Base-by-base conservation (phyloP, 1,140 invertebrate genomes). In the Trachymyrmex septentrionalis region DNA sequence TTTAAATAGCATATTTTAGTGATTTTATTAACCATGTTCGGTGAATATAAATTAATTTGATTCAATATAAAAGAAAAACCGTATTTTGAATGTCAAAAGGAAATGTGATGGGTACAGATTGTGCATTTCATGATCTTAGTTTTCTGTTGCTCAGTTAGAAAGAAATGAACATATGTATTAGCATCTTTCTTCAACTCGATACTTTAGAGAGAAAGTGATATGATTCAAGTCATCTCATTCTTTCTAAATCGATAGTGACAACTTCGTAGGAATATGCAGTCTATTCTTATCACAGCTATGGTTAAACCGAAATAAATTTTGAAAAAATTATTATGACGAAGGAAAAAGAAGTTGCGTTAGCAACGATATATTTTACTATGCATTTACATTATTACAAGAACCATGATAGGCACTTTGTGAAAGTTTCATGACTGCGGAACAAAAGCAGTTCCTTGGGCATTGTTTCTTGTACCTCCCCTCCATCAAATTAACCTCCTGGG, bases 401-500 rank as follows among this genome's bases (percentile, higher is more conserved):
- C 61, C 38, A 30, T 77, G 57, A 64, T 63, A 76, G 55, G 73
- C 59, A 48, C 59, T 66, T 66, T 78, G 61, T 78, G 59, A 66
- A 78, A 78, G 76, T 78, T 78, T 78, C 61, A 66, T 66, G 44
- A 38, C 59, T 48, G 59, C 12, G 19, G 59, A 77, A 77, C 76
- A 78, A 78, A 78, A 66, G 76, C 76, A 50, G 59, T 64, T 78
- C 61, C 59, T 78, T 66, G 59, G 76, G 38, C 61, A 78, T 78
- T 78, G 76, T 78, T 78, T 66, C 59, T 66, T 66, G 76, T n/a
- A 44, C 34, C 27, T 38, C 21, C 30, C 75, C 30, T 50, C 64
- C 64, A 44, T 78, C 66, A 78, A 78, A 78, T 78, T 78, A 78
- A 78, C 76, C 76, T 66, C 76, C 38, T 24, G 76, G 76, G 76